Base-by-base conservation (phyloP, 2,113 vertebrate species). In the Hippopotamus amphibius region DNA sequence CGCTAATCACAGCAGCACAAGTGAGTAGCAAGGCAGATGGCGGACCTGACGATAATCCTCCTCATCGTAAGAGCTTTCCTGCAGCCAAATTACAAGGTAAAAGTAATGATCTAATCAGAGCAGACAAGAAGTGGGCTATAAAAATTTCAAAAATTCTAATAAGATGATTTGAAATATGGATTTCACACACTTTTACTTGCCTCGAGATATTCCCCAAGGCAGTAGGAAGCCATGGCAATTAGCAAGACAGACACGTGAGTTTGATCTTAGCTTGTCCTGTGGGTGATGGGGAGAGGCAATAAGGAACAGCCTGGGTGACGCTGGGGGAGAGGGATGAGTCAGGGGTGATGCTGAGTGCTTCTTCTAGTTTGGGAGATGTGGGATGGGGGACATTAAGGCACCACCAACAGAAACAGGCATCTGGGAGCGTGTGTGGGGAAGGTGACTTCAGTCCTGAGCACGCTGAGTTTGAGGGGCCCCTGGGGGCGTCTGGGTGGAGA, bases 121-220 rank as follows among this genome's bases (percentile, higher is more conserved):
- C 53, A 82, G 57, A 87, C 61, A 92, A 71, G 84, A 92, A 80
- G 63, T 10, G 53, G 37, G 61, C 63, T 71, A 59, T 50, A 13
- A n/a, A 50, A 77, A 43, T 88, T 83, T 65, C 79, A 93, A 92
- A 94, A 50, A 79, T 83, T 69, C 53, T 69, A 82, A 41, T 46
- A 72, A 86, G 68, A 71, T 9, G 30, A 79, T 74, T 22, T 85
- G 69, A 87, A 82, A 50, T 85, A 65, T 3, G 24, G 83, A 95
- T 91, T 93, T 92, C 50, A 86, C 43, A 41, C 15, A 55, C 21
- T 94, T 92, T 65, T 21, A 61, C 69, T 83, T 79, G 81, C 50
- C 30, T 94, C 30, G 69, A 90, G 72, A 16, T 90, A 80, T 13
- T 83, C 46, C 90, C 63, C 26, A 53, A 65, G 55, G 68, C 46